Evolutionary conservation across 2,888 invertebrate species (phyloP).

Genomic region (Adelphocoris suturalis): DNA sequence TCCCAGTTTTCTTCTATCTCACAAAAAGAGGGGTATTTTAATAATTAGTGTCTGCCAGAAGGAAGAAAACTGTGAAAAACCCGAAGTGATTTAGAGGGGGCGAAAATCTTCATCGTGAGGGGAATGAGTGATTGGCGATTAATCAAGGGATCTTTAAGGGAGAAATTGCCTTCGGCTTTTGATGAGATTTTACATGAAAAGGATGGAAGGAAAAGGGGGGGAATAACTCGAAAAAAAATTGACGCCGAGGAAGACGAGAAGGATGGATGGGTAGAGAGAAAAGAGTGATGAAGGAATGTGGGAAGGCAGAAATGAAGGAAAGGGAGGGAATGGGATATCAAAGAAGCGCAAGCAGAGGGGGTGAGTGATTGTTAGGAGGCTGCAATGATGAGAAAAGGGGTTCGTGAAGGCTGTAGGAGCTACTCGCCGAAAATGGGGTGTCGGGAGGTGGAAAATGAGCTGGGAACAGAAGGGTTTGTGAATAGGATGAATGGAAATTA

Average conservation of each 20-base stretch:
- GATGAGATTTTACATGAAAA: background rate
- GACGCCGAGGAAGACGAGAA: background rate
- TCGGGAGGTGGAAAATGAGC: background rate
- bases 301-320: background rate
- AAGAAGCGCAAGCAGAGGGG: background rate
- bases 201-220: background rate
- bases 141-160: background rate
- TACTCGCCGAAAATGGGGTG: background rate
- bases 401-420: background rate
- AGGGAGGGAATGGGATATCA: background rate
- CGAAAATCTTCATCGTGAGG: background rate
- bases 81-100: background rate
- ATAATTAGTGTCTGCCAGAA: too few relatives aligned
- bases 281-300: background rate
- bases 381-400: background rate
- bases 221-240: background rate
- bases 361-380: background rate
- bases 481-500: background rate
- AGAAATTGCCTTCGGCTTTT: background rate
- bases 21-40: too few relatives aligned
- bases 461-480: background rate
- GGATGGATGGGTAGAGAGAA: constrained; percentile 13
- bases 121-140: constrained; percentile 16
- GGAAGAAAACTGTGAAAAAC: background rate
- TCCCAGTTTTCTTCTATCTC: too few relatives aligned